Percentiles rank a stretch among this genome's conserved stretches.
These are phyloP conservation scores for Stenotaenia linearis DNA, from an alignment of 2,888 invertebrate genomes.

Conservation along the genomic window DNA sequence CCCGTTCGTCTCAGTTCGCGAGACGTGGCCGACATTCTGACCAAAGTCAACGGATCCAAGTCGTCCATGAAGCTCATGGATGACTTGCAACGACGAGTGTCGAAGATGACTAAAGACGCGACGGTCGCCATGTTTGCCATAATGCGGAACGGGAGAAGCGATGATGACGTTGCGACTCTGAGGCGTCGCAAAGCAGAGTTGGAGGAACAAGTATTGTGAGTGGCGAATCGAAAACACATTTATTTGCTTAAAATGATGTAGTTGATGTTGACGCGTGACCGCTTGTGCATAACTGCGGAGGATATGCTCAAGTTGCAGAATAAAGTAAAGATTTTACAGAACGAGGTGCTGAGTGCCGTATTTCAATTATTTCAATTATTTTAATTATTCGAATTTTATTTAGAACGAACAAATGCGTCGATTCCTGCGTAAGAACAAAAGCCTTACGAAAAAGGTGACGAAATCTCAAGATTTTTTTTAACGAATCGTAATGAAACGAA, in stretches of 20 bases:
- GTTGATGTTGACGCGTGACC: background rate
- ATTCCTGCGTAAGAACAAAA: background rate
- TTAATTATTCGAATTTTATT: no score
- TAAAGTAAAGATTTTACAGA: background rate
- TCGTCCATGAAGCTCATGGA: background rate
- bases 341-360: background rate
- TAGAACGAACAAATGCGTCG: background rate
- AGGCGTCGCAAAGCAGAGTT: conserved; percentile 4
- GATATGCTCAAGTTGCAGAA: background rate
- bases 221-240: background rate
- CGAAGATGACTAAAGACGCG: background rate
- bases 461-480: no score
- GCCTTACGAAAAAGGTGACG: no score
- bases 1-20: background rate
- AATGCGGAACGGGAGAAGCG: background rate
- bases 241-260: no score
- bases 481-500: no score
- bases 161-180: no score
- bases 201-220: background rate
- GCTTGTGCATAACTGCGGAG: background rate
- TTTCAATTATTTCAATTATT: no score
- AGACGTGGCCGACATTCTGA: background rate
- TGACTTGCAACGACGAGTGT: background rate
- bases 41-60: background rate
- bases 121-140: background rate